These are phyloP conservation scores for Nothoprocta perdicaria DNA, from an alignment of 2,113 vertebrate species.

Conservation along the genomic window DNA sequence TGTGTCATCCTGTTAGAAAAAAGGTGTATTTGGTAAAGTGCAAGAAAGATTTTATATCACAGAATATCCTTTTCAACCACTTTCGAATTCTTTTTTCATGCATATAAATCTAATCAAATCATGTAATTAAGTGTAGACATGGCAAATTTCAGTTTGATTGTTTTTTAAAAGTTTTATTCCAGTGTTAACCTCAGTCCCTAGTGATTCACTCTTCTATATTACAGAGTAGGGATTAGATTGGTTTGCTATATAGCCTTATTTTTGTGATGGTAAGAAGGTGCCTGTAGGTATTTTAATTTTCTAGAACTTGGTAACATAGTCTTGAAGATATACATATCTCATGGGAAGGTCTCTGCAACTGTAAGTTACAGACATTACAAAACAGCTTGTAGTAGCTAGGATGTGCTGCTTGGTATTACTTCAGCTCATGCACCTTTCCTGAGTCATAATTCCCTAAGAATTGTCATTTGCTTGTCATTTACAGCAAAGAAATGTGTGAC, in stretches of 20 bases:
- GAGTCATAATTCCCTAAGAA: background rate
- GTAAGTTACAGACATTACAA: background rate
- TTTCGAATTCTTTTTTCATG: background rate
- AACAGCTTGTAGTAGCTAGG: background rate
- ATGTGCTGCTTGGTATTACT: background rate
- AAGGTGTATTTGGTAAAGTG: background rate
- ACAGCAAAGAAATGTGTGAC: slow-evolving; percentile 95
- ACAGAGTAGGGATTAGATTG: background rate
- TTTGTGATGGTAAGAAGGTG: background rate
- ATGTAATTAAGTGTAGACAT: background rate
- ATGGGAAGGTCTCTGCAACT: background rate
- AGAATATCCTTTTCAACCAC: background rate
- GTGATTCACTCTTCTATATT: background rate
- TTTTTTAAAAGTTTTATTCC: background rate
- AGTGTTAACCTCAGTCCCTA: background rate
- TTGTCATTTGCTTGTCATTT: slow-evolving; percentile 32
- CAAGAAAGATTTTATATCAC: background rate
- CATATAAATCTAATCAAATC: background rate
- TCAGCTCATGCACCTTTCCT: background rate
- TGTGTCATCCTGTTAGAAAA: background rate
- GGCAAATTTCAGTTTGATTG: background rate
- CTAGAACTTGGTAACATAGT: fast-evolving
- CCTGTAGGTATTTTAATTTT: background rate
- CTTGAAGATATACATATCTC: background rate
- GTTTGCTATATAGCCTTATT: background rate